Percentiles rank a stretch among this genome's conserved stretches.
phyloP scores from a whole-genome alignment of 30 jellyfish, hydroid and myxozoan genomes.

The Aurelia aurita region DNA sequence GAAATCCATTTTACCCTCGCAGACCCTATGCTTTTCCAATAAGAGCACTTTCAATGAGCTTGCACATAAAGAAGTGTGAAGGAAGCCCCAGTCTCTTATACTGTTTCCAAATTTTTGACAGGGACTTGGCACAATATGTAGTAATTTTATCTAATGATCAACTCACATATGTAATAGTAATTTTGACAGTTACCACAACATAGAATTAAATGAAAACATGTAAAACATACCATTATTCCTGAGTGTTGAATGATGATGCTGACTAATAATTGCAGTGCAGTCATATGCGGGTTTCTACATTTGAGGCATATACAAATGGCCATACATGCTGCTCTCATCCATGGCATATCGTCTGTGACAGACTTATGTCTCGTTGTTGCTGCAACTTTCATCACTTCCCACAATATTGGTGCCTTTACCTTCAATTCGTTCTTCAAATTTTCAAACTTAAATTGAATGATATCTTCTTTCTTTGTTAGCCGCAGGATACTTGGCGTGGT shows the following conservation, averaged over 20 bases:
- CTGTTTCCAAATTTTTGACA: background rate
- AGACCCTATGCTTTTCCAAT: background rate
- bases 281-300: no score
- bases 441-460: no score
- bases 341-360: background rate
- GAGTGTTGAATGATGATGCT: no score
- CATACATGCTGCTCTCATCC: slow-evolving; percentile 3
- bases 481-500: background rate
- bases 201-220: background rate
- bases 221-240: background rate
- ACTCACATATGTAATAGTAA: background rate
- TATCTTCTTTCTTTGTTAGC: background rate
- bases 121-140: background rate
- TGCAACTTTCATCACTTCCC: slow-evolving; percentile 2
- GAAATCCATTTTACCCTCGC: background rate
- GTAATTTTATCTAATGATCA: background rate
- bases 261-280: no score
- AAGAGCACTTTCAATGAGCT: background rate
- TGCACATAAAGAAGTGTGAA: background rate
- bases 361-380: background rate
- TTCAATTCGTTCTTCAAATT: background rate
- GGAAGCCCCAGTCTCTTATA: background rate
- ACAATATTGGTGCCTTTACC: background rate
- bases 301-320: background rate
- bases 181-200: no score